Evolutionary conservation across 2,113 vertebrate genomes (phyloP).

Genomic region (Etheostoma spectabile): DNA sequence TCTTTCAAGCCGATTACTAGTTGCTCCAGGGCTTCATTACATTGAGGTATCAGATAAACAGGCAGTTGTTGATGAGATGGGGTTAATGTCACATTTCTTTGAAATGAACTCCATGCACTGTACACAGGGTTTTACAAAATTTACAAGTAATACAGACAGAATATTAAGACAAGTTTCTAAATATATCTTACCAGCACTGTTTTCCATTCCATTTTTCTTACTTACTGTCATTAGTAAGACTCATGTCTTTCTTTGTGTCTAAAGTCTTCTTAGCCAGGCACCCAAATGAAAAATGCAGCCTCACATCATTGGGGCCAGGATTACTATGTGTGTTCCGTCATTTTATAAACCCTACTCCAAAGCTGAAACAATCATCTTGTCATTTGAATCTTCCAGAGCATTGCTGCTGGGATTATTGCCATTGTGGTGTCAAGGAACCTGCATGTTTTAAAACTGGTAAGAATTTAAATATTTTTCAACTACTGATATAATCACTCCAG

Average conservation of each 20-base stretch:
- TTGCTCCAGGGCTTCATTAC: slow-evolving; percentile 47
- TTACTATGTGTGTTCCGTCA: not conserved
- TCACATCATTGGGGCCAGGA: slow-evolving; percentile 14
- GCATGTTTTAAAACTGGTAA: slow-evolving; percentile 78
- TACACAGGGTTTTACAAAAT: not conserved
- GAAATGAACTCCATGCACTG: not conserved
- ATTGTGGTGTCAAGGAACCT: slow-evolving; percentile 91
- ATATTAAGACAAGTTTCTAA: slow-evolving; percentile 6
- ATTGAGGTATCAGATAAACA: slow-evolving; percentile 29
- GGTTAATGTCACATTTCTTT: slow-evolving; percentile 40
- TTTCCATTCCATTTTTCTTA: not conserved
- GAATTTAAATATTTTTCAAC: slow-evolving; percentile 23
- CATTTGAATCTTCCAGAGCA: slow-evolving; percentile 84
- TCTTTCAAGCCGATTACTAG: slow-evolving; percentile 49
- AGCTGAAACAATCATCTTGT: slow-evolving; percentile 47
- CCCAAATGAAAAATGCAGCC: not conserved
- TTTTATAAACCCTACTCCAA: slow-evolving; percentile 16
- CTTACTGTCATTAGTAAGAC: not conserved
- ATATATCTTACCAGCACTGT: not conserved
- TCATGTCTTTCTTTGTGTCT: not conserved
- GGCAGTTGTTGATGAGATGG: slow-evolving; percentile 28
- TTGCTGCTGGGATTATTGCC: slow-evolving; percentile 89
- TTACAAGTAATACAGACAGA: not conserved
- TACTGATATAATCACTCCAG: slow-evolving; percentile 2
- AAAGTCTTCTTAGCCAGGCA: not conserved